Conservation (phyloP, 2,797 vertebrate species). For the Poeciliopsis presidionis region DNA sequence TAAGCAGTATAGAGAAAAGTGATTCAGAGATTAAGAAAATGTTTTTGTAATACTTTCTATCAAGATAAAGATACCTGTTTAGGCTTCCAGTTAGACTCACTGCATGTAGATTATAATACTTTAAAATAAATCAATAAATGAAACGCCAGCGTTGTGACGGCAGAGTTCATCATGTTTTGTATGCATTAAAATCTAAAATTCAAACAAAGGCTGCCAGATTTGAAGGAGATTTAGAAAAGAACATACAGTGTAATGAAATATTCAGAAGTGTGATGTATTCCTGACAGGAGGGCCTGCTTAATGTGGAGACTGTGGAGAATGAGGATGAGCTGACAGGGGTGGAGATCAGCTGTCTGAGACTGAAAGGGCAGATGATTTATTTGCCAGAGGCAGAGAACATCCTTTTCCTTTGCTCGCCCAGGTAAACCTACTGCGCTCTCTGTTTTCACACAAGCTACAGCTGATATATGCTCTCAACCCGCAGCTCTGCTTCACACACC, state of each 20-base stretch:
- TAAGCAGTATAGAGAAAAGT: not conserved
- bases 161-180: not conserved
- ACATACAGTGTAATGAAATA: constrained; percentile 54
- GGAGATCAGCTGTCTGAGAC: constrained; percentile 96
- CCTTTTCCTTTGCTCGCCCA: constrained; percentile 98
- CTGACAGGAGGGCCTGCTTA: constrained; percentile 93
- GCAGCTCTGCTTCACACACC: not conserved
- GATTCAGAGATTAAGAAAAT: not conserved
- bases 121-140: not conserved
- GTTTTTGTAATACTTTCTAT: not conserved
- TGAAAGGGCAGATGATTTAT: constrained; percentile 99
- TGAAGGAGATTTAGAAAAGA: constrained; percentile 42
- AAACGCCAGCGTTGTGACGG: not conserved
- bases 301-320: constrained; percentile 94
- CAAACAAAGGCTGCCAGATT: constrained; percentile 24
- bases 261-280: constrained; percentile 64
- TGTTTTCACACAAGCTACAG: constrained; percentile 21
- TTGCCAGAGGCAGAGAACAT: constrained; percentile 98
- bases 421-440: constrained; percentile 77
- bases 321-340: constrained; percentile 96
- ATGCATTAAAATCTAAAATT: constrained; percentile 4
- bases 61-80: not conserved
- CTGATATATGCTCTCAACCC: constrained; percentile 9
- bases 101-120: not conserved
- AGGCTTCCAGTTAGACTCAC: not conserved